phyloP scores from a whole-genome alignment of 2,797 vertebrate genomes.

The Peromyscus attwateri region DNA sequence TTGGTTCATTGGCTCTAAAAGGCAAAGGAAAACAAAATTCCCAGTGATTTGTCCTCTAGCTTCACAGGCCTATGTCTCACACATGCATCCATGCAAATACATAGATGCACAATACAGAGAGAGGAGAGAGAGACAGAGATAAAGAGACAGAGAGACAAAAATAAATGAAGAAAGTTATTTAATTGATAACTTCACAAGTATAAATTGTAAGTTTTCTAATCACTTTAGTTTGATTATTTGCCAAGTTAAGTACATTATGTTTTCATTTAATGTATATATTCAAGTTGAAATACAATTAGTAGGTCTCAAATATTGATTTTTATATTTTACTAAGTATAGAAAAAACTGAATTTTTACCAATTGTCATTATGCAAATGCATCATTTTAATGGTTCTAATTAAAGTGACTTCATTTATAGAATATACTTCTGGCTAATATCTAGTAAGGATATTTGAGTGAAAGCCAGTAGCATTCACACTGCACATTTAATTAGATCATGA shows the following conservation, averaged over 20 bases:
- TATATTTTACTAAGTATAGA: neutral
- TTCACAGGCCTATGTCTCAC: neutral
- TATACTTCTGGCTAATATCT: slow-evolving; percentile 52
- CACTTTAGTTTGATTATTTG: neutral
- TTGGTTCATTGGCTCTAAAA: neutral
- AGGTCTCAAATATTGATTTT: neutral
- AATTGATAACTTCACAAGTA: neutral
- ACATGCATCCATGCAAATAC: neutral
- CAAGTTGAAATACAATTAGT: neutral
- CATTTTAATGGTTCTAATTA: slow-evolving; percentile 81
- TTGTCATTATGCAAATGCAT: slow-evolving; percentile 76
- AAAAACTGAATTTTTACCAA: slow-evolving; percentile 65
- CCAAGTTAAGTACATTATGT: neutral
- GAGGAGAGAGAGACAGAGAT: neutral
- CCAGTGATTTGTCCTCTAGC: neutral
- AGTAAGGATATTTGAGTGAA: slow-evolving; percentile 71
- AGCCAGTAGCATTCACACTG: slow-evolving; percentile 64
- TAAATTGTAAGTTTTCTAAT: neutral
- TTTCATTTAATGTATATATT: neutral
- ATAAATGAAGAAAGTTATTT: neutral
- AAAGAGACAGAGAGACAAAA: neutral
- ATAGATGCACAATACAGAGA: neutral
- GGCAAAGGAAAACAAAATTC: neutral
- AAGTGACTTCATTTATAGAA: slow-evolving; percentile 76
- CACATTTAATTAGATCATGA: slow-evolving; percentile 68